Percentiles rank a stretch among this genome's conserved stretches.
phyloP scores from a whole-genome alignment of 2,888 invertebrate species.

The Rhagium mordax region DNA sequence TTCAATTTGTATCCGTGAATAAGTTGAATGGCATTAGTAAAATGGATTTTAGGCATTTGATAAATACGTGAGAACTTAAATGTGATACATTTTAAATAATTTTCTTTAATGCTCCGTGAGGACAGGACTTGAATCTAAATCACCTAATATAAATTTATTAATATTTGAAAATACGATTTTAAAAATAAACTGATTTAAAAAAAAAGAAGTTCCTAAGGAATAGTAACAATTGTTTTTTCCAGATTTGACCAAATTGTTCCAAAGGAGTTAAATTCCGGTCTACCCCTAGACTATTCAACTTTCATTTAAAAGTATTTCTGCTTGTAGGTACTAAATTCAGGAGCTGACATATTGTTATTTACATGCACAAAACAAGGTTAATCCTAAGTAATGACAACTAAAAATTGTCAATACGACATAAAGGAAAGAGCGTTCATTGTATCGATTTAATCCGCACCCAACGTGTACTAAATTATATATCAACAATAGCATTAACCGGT shows the following conservation, averaged over 20 bases:
- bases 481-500: constrained; percentile 28
- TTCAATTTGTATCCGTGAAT: not conserved
- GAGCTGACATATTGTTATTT: not conserved
- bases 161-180: too few relatives aligned
- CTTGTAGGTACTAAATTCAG: not conserved
- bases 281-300: too few relatives aligned
- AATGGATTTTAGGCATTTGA: not conserved
- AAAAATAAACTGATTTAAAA: too few relatives aligned
- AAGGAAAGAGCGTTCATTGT: not conserved
- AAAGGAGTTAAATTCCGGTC: too few relatives aligned
- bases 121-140: not conserved
- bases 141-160: too few relatives aligned
- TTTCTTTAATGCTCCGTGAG: not conserved
- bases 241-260: too few relatives aligned
- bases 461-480: constrained; percentile 15
- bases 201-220: too few relatives aligned
- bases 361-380: not conserved
- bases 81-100: not conserved
- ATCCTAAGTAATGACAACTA: constrained; percentile 17
- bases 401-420: not conserved
- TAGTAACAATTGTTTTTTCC: too few relatives aligned
- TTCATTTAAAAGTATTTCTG: too few relatives aligned
- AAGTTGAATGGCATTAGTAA: not conserved
- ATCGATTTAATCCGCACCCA: constrained; percentile 26
- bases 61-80: not conserved